phyloP scores from a whole-genome alignment of 2,113 vertebrate genomes.

The Ailurus styani region DNA sequence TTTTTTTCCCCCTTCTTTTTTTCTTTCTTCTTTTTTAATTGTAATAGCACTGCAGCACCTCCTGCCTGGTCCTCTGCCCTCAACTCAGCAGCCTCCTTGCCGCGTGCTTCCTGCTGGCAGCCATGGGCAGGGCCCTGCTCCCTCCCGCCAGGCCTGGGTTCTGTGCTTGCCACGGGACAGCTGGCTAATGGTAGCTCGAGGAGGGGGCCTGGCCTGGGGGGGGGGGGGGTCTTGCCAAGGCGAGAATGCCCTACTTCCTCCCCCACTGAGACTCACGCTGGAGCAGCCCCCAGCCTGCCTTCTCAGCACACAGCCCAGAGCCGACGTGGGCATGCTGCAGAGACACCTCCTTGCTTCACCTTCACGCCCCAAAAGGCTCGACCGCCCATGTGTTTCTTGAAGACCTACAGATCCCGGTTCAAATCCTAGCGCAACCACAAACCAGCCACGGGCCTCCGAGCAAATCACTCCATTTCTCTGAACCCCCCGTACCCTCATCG shows the following conservation, averaged over 20 bases:
- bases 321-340: neutral
- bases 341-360: neutral
- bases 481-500: neutral
- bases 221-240: neutral
- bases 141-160: neutral
- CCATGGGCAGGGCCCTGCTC: neutral
- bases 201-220: neutral
- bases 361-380: neutral
- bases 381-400: neutral
- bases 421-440: neutral
- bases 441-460: neutral
- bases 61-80: constrained; percentile 24
- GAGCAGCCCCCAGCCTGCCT: neutral
- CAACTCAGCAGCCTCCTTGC: neutral
- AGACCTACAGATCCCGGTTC: neutral
- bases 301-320: neutral
- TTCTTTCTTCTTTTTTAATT: neutral
- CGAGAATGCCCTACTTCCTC: neutral
- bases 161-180: neutral
- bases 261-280: neutral
- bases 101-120: constrained; percentile 25
- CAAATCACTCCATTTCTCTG: neutral
- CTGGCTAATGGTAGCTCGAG: neutral
- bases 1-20: neutral
- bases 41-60: neutral